Evolutionary conservation across 2,888 invertebrate genomes (phyloP).

Genomic region (Labia minor): DNA sequence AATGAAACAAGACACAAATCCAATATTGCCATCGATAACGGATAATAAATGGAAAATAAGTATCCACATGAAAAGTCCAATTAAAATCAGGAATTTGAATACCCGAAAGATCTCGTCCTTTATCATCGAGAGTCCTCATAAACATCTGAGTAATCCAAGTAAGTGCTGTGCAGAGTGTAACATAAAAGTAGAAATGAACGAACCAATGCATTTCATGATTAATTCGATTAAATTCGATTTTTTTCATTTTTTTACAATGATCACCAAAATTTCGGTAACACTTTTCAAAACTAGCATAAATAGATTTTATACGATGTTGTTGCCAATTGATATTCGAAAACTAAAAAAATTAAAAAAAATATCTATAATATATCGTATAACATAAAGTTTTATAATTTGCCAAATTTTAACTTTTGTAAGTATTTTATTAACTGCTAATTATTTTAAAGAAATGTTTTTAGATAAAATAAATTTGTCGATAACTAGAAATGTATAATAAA

Average conservation of each 20-base stretch:
- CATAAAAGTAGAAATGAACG: background rate
- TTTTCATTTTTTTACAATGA: background rate
- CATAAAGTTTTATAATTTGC: too few relatives aligned
- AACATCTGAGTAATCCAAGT: background rate
- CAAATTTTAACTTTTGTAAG: too few relatives aligned
- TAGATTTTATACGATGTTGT: background rate
- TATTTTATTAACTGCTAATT: too few relatives aligned
- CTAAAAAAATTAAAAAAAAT: background rate
- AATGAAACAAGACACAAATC: background rate
- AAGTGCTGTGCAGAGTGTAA: background rate
- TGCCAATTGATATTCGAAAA: background rate
- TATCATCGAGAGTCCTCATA: background rate
- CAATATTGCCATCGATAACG: background rate
- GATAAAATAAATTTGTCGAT: too few relatives aligned
- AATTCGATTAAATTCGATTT: background rate
- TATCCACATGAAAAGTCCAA: background rate
- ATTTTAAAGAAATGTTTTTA: too few relatives aligned
- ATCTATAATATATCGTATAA: too few relatives aligned
- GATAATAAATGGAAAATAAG: background rate
- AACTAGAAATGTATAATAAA: too few relatives aligned
- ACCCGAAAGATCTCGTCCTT: background rate
- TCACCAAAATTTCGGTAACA: background rate
- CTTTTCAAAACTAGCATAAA: background rate
- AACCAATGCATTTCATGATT: background rate
- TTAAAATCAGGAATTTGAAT: background rate